Conservation (phyloP, 2,113 vertebrate species). For the Ovis canadensis region DNA sequence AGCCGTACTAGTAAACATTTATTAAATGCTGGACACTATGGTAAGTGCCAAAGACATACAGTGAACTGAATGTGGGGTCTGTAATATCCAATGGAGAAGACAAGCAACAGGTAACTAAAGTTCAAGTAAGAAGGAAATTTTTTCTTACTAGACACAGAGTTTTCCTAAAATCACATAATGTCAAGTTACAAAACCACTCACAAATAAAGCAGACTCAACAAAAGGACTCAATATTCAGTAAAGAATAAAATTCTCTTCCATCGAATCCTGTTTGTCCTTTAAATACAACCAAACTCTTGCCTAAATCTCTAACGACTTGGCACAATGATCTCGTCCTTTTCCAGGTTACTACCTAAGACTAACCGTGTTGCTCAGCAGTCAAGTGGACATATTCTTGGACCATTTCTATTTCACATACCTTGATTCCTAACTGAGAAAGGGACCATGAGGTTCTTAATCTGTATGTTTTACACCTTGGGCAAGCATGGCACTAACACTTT, state of each 20-base stretch:
- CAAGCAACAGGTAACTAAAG: neutral
- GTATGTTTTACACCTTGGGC: neutral
- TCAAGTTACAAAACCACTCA: neutral
- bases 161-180: neutral
- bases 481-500: neutral
- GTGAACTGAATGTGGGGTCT: neutral
- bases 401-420: neutral
- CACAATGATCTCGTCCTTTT: neutral
- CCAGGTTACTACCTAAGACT: neutral
- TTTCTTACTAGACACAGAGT: neutral
- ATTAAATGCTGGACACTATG: neutral
- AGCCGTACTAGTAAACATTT: neutral
- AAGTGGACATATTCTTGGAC: neutral
- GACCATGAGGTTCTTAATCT: neutral
- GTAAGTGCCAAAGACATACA: neutral
- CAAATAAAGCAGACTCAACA: neutral
- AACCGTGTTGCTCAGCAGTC: neutral
- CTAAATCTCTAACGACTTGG: neutral
- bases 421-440: neutral
- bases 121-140: neutral
- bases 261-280: neutral
- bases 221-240: neutral
- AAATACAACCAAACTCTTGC: neutral
- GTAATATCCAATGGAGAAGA: neutral
- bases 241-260: neutral